A percentile compares a stretch with the other conserved stretches of the same genome.
Evolutionary conservation across 1,140 invertebrate genomes (phyloP).

Genomic region (Lepidurus couesii): DNA sequence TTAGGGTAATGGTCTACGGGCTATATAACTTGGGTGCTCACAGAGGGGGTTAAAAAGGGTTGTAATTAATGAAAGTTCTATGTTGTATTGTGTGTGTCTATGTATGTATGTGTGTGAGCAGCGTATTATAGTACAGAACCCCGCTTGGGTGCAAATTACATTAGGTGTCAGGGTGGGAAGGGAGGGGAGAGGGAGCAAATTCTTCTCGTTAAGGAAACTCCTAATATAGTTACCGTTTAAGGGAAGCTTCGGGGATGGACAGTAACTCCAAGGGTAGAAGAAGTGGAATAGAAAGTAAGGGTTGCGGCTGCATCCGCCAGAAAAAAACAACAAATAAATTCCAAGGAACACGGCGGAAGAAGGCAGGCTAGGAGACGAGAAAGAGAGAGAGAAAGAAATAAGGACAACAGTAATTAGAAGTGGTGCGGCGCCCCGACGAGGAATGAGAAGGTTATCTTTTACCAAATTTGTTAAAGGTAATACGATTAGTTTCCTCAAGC

Average conservation of each 20-base stretch:
- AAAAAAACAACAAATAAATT: background rate
- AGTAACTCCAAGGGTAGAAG: background rate
- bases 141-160: slow-evolving; percentile 8
- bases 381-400: background rate
- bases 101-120: background rate
- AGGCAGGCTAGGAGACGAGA: background rate
- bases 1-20: background rate
- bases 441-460: background rate
- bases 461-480: background rate
- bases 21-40: background rate
- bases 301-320: background rate
- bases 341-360: background rate
- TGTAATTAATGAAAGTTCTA: slow-evolving; percentile 8
- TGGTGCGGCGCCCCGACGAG: background rate
- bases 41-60: background rate
- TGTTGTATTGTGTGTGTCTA: too few species aligned
- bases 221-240: background rate
- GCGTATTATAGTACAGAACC: background rate
- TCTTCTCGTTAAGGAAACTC: background rate
- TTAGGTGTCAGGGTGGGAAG: background rate
- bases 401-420: background rate
- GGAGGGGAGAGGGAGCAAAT: background rate
- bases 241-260: background rate
- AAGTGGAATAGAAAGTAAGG: background rate
- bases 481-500: background rate